Percentiles rank a stretch among this genome's conserved stretches.
Evolutionary conservation across 2,888 invertebrate genomes (phyloP).

Genomic region (Stramonita haemastoma): DNA sequence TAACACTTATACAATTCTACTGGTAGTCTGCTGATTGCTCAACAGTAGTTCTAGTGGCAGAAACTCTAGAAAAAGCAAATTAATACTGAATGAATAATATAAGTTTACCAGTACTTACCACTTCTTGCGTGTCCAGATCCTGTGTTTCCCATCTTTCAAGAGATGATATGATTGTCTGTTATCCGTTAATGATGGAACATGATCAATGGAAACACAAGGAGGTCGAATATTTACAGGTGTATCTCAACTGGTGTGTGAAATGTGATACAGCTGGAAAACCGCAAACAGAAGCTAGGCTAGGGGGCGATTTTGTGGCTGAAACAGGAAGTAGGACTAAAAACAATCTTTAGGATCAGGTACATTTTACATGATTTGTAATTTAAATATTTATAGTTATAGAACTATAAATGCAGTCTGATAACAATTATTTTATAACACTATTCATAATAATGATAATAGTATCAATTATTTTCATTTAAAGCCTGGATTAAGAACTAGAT

Average conservation of each 20-base stretch:
- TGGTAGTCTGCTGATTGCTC: too few species aligned
- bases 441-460: too few species aligned
- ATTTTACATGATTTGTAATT: too few species aligned
- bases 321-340: slow-evolving; percentile 26
- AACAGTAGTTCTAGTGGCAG: too few species aligned
- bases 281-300: slow-evolving; percentile 28
- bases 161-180: not conserved
- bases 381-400: too few species aligned
- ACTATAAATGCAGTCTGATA: too few species aligned
- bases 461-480: too few species aligned
- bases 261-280: slow-evolving; percentile 26
- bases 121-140: slow-evolving; percentile 43
- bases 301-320: slow-evolving; percentile 26
- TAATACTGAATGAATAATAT: not conserved
- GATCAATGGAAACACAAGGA: not conserved
- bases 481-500: too few species aligned
- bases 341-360: not conserved
- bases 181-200: slow-evolving; percentile 1
- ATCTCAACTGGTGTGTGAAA: slow-evolving; percentile 16
- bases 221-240: not conserved
- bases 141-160: slow-evolving; percentile 44
- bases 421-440: too few species aligned
- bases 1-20: too few species aligned
- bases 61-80: too few species aligned
- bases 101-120: slow-evolving; percentile 38